A percentile compares a stretch with the other conserved stretches of the same genome.
Conservation (phyloP, 2,888 invertebrate genomes). For the Drosophila robusta region DNA sequence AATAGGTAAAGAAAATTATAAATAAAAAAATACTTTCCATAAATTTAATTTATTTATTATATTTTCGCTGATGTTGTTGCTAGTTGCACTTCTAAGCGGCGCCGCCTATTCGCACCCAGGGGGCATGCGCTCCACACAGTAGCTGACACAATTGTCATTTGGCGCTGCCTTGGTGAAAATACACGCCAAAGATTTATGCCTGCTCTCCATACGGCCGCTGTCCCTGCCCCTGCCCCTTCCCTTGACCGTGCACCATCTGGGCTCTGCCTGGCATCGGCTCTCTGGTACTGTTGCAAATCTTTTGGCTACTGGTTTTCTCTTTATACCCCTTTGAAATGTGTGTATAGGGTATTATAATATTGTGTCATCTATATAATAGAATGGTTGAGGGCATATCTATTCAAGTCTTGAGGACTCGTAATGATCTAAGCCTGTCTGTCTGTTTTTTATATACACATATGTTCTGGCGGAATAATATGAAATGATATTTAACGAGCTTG, state of each 20-base stretch:
- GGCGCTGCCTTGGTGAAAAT: conserved; percentile 72
- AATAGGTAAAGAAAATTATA: conserved; percentile 1
- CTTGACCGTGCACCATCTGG: conserved; percentile 2
- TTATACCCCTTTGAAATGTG: conserved; percentile 4
- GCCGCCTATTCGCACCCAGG: conserved; percentile 34
- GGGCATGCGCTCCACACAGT: conserved; percentile 72
- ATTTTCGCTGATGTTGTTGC: conserved; percentile 11
- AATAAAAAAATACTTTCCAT: conserved; percentile 41
- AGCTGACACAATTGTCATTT: conserved; percentile 84
- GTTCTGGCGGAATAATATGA: too few species aligned
- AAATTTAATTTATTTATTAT: conserved; percentile 80
- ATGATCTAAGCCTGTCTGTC: too few species aligned
- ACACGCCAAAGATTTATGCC: conserved; percentile 75
- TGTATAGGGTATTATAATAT: background rate
- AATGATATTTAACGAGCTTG: too few species aligned
- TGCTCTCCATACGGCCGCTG: conserved; percentile 24
- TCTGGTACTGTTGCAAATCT: conserved; percentile 35
- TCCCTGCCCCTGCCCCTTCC: background rate
- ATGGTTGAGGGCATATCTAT: too few species aligned
- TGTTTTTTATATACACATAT: too few species aligned
- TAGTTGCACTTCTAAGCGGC: conserved; percentile 64
- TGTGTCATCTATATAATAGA: too few species aligned
- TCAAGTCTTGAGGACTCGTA: too few species aligned
- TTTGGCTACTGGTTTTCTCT: conserved; percentile 72
- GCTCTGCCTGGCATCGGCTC: conserved; percentile 1